phyloP scores from a whole-genome alignment of 1,140 invertebrate genomes.

The Battus philenor region DNA sequence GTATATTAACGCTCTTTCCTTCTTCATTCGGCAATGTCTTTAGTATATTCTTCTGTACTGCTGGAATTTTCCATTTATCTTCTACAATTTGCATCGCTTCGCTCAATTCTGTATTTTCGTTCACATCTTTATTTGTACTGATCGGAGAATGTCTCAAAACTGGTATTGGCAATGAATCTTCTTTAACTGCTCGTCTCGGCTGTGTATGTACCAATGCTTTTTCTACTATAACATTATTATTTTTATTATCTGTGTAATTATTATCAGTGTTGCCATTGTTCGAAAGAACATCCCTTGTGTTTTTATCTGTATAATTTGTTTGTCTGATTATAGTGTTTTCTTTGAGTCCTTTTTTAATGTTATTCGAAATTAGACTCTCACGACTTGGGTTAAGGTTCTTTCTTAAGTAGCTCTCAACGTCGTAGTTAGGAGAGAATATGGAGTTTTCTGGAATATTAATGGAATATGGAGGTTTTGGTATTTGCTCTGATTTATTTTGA shows the following conservation, averaged over 20 bases:
- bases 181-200: background rate
- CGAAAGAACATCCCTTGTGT: no score
- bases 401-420: conserved; percentile 57
- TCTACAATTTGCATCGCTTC: conserved; percentile 73
- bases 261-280: background rate
- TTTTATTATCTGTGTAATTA: conserved; percentile 5
- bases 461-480: conserved; percentile 38
- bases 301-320: background rate
- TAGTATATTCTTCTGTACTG: conserved; percentile 76
- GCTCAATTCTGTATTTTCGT: conserved; percentile 38
- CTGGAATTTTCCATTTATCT: conserved; percentile 76
- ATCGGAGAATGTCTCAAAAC: conserved; percentile 73
- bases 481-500: conserved; percentile 13
- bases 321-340: conserved; percentile 2
- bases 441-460: conserved; percentile 57
- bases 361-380: conserved; percentile 27
- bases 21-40: conserved; percentile 67
- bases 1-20: conserved; percentile 70
- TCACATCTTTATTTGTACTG: conserved; percentile 28
- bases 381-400: conserved; percentile 51
- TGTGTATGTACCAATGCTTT: conserved; percentile 23
- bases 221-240: conserved; percentile 26
- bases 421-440: conserved; percentile 54
- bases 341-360: conserved; percentile 3
- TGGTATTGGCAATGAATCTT: conserved; percentile 64